A percentile compares a stretch with the other conserved stretches of the same genome.
Evolutionary conservation across 2,797 vertebrate species (phyloP).

Genomic region (Columba guinea): DNA sequence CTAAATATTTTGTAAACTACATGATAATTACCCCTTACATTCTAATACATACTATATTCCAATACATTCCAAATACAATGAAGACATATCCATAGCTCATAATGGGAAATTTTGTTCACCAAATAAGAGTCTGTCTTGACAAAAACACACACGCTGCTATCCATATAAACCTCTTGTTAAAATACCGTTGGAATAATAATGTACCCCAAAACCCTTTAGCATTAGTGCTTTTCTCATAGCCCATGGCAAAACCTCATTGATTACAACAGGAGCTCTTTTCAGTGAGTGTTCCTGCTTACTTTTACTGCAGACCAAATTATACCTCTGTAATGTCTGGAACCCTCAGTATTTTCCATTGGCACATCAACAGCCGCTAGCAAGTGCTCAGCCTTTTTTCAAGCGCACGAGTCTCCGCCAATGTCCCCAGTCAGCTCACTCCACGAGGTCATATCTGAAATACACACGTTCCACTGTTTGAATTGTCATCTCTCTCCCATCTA

Average conservation of each 20-base stretch:
- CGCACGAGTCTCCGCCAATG: neutral
- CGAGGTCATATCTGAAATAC: neutral
- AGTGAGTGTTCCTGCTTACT: slow-evolving; percentile 25
- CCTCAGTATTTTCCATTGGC: slow-evolving; percentile 67
- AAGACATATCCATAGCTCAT: neutral
- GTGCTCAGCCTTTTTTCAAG: neutral
- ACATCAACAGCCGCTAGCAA: slow-evolving; percentile 64
- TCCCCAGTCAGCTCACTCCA: neutral
- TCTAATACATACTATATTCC: neutral
- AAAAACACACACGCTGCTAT: neutral
- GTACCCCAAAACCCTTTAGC: neutral
- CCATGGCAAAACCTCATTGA: slow-evolving; percentile 13
- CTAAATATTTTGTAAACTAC: neutral
- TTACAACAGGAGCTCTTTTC: neutral
- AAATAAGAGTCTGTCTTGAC: neutral
- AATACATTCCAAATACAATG: neutral
- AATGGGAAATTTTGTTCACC: neutral
- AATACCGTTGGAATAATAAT: neutral
- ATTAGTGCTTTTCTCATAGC: neutral
- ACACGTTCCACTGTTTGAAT: neutral
- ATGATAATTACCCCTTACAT: neutral
- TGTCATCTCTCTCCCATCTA: neutral
- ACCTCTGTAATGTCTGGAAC: slow-evolving; percentile 60
- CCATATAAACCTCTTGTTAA: neutral
- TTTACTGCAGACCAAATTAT: slow-evolving; percentile 45